phyloP scores from a whole-genome alignment of 1,140 invertebrate species.

The Micrasema longulum region DNA sequence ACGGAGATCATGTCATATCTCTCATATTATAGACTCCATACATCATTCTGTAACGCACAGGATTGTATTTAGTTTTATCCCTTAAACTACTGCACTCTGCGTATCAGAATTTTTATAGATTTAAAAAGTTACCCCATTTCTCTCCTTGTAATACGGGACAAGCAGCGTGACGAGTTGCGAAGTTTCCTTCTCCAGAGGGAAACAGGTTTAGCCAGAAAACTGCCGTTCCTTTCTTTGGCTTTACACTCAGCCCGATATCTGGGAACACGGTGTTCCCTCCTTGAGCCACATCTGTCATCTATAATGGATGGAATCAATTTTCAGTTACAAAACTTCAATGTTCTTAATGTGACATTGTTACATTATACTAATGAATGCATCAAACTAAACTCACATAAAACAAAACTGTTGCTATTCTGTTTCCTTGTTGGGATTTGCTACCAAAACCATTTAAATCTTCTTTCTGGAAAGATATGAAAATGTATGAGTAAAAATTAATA shows the following conservation, averaged over 20 bases:
- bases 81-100: too few species aligned
- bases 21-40: too few species aligned
- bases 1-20: too few species aligned
- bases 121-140: constrained; percentile 98
- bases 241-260: constrained; percentile 82
- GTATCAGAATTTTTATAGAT: too few species aligned
- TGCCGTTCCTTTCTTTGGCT: constrained; percentile 91
- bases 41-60: too few species aligned
- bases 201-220: constrained; percentile 97
- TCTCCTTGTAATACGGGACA: constrained; percentile 96
- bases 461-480: constrained; percentile 76
- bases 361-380: too few species aligned
- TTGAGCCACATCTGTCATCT: constrained; percentile 97
- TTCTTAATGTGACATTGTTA: too few species aligned
- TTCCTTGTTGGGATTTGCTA: constrained; percentile 71
- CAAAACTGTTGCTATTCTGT: constrained; percentile 94
- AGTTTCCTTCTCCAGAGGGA: constrained; percentile 93
- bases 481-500: too few species aligned
- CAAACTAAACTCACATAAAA: constrained; percentile 92
- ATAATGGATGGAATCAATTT: too few species aligned
- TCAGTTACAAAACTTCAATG: too few species aligned
- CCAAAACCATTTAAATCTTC: constrained; percentile 93
- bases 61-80: too few species aligned
- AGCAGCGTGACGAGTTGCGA: constrained; percentile 92
- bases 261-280: constrained; percentile 97